Evolutionary conservation across 2,797 vertebrate genomes (phyloP).

Genomic region (Ptychobarbus kaznakovi): DNA sequence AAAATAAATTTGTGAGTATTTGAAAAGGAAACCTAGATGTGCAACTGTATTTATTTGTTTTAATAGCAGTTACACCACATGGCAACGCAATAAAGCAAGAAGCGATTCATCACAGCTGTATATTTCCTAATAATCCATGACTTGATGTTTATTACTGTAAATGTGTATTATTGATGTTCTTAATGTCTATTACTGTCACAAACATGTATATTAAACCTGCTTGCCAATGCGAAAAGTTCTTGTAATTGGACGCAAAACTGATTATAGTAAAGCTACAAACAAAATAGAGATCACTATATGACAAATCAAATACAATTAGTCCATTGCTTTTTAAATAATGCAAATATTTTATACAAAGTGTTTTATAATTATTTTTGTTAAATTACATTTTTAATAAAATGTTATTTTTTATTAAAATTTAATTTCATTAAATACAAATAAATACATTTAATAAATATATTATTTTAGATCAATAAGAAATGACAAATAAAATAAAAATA

Average conservation of each 20-base stretch:
- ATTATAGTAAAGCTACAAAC: background rate
- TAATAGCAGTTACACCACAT: background rate
- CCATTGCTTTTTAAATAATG: background rate
- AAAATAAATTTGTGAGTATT: background rate
- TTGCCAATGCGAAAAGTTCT: background rate
- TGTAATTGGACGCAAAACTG: background rate
- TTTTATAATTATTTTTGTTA: too few relatives aligned
- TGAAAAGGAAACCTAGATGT: background rate
- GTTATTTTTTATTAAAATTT: too few relatives aligned
- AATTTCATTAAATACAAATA: too few relatives aligned
- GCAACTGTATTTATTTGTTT: background rate
- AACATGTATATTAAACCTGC: background rate
- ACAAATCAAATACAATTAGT: background rate
- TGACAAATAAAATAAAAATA: background rate
- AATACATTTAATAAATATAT: too few relatives aligned
- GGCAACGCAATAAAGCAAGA: background rate
- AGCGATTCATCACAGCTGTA: background rate
- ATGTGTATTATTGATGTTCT: background rate
- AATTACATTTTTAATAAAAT: too few relatives aligned
- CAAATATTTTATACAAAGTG: too few relatives aligned
- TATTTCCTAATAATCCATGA: background rate
- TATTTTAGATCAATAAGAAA: background rate
- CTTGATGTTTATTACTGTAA: background rate
- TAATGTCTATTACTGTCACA: background rate
- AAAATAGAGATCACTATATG: background rate